Evolutionary conservation across 2,888 invertebrate genomes (phyloP), one percentile per base, ranked within the genome.

Genomic region (Copidosoma aretas): DNA sequence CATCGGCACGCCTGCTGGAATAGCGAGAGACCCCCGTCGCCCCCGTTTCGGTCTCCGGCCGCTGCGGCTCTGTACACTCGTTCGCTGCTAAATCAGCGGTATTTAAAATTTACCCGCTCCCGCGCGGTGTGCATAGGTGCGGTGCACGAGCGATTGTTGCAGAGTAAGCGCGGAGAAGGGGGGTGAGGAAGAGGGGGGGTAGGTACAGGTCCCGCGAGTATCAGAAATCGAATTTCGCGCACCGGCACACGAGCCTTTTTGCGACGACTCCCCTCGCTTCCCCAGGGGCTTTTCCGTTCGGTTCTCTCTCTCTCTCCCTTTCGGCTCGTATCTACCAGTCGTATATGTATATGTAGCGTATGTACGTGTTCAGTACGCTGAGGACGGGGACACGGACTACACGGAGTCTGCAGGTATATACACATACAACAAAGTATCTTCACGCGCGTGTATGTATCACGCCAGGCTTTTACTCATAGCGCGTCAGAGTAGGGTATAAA

Each of bases 151-250:
- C 68, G 56, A 66, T 71, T 71, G 68, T 71, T 68, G 71, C 71
- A 57, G 52, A 68, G 63, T 66, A 71, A 68, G 71, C 71, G 64
- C 46, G 24, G 3, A 25, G 54, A 54, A 24, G 1, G 54, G 43
- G 8, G 24, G 52, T 5, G 52, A 32, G 32, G 32, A 8, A 32
- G 8, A 32, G 8, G 52, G 14, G 8, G 19, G 52, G 14, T 17
- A 25, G 63, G 19, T 25, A 64, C 70, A 63, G 60, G 63, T 70
- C 70, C 70, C 70, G 25, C 39, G 68, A 51, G 71, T 43, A 65
- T 67, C 56, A 24, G 65, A 57, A 71, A 71, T 71, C 71, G 71
- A 71, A 68, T 71, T 71, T 65, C 58, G 53, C 57, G 63, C 32
- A 3, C 32, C 8, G 32, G 32, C 32, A 32, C 32, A 32, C 71